phyloP scores from a whole-genome alignment of 2,113 vertebrate species.

The Ophiodon elongatus region DNA sequence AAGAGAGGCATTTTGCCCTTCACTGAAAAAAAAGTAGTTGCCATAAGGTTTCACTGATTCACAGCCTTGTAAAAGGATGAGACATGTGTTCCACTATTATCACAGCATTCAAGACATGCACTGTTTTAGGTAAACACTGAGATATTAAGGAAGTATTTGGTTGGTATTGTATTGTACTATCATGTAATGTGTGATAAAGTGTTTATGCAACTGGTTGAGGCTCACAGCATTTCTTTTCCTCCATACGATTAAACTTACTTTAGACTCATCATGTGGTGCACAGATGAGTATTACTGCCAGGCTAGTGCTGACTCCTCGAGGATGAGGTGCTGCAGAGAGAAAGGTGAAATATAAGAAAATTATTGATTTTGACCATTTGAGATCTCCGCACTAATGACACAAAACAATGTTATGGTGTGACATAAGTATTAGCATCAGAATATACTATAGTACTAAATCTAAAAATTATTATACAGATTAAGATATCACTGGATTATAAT shows the following conservation, averaged over 20 bases:
- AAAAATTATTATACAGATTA: too few species aligned
- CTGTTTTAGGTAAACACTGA: neutral
- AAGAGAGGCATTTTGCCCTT: slow-evolving; percentile 1
- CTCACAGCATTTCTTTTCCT: neutral
- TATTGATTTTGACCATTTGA: neutral
- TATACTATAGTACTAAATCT: too few species aligned
- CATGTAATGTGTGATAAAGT: neutral
- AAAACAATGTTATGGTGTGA: too few species aligned
- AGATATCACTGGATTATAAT: too few species aligned
- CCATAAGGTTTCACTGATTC: slow-evolving; percentile 11
- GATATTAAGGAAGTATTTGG: neutral
- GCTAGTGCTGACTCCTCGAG: neutral
- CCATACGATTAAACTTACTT: neutral
- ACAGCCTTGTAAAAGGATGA: slow-evolving; percentile 1
- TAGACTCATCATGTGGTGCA: slow-evolving; percentile 33
- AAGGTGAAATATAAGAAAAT: neutral
- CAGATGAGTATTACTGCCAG: slow-evolving; percentile 13
- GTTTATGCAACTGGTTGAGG: neutral
- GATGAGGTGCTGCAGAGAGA: neutral
- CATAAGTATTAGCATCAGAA: too few species aligned
- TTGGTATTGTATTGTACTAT: neutral
- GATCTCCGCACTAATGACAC: too few species aligned
- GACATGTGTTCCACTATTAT: neutral
- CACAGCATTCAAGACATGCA: neutral
- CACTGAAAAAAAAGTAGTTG: neutral